phyloP scores from a whole-genome alignment of 2,888 invertebrate species.

The Plagodis dolabraria region DNA sequence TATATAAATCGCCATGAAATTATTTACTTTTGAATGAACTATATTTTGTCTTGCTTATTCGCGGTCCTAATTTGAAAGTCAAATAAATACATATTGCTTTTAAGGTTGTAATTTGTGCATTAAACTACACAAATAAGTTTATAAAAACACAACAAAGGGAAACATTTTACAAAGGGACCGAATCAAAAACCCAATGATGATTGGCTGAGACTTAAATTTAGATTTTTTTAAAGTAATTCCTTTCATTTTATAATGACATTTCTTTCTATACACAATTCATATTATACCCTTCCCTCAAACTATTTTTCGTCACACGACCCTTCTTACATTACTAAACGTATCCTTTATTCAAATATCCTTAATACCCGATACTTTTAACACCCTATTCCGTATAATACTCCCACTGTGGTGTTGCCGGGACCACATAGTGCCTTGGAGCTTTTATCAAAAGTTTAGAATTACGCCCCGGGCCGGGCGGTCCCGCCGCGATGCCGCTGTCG shows the following conservation, averaged over 20 bases:
- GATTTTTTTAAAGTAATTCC: no score
- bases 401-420: slow-evolving; percentile 16
- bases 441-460: slow-evolving; percentile 60
- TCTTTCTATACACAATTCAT: not conserved
- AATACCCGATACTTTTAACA: slow-evolving; percentile 23
- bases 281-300: not conserved
- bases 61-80: no score
- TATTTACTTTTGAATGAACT: no score
- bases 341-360: slow-evolving; percentile 21
- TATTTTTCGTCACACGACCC: slow-evolving; percentile 6
- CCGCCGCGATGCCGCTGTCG: slow-evolving; percentile 25
- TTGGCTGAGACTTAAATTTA: no score
- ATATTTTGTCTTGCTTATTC: no score
- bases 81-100: no score
- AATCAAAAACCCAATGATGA: no score
- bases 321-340: slow-evolving; percentile 23
- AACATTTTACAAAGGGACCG: no score
- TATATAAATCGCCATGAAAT: no score
- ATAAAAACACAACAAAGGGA: no score
- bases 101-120: no score
- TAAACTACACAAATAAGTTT: no score
- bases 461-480: slow-evolving; percentile 31
- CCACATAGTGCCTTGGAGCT: slow-evolving; percentile 27
- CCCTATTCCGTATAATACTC: slow-evolving; percentile 22
- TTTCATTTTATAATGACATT: not conserved